These are phyloP conservation scores for Coptodon bakossiorum DNA, from an alignment of 2,113 vertebrate genomes.

Conservation along the genomic window DNA sequence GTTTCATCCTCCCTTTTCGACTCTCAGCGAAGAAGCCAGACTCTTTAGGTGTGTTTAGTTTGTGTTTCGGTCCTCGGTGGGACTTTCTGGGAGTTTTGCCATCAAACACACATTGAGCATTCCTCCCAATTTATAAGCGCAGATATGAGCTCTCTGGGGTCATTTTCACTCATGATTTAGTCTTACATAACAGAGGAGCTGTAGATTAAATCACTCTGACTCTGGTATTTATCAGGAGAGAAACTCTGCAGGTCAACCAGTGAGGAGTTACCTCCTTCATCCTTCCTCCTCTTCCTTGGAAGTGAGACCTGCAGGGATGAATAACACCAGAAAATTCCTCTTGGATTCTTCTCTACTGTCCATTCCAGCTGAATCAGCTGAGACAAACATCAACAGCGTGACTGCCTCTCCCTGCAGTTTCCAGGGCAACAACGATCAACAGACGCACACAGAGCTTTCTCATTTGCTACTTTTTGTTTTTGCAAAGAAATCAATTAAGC, in stretches of 20 bases:
- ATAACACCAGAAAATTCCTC: neutral
- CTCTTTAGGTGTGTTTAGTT: conserved; percentile 25
- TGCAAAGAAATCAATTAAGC: neutral
- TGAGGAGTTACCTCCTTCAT: neutral
- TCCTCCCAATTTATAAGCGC: conserved; percentile 9
- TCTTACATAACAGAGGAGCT: conserved; percentile 5
- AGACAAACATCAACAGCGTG: neutral
- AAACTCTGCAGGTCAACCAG: neutral
- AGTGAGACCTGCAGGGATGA: neutral
- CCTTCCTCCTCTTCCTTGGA: neutral
- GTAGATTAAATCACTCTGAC: conserved; percentile 1
- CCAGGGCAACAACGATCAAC: neutral
- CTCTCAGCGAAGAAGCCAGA: neutral
- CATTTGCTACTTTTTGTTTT: neutral
- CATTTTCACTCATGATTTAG: neutral
- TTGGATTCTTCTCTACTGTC: neutral
- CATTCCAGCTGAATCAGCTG: neutral
- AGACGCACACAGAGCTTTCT: neutral
- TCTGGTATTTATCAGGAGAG: conserved; percentile 2
- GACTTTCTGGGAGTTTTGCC: conserved; percentile 41
- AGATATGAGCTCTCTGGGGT: conserved; percentile 5
- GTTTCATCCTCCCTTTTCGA: neutral
- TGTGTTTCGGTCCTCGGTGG: conserved; percentile 3
- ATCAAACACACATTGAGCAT: conserved; percentile 41
- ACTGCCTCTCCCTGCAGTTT: neutral